These are phyloP conservation scores for Actinostola sp. DNA, from an alignment of 92 coral and sea anemone genomes.

Conservation along the genomic window DNA sequence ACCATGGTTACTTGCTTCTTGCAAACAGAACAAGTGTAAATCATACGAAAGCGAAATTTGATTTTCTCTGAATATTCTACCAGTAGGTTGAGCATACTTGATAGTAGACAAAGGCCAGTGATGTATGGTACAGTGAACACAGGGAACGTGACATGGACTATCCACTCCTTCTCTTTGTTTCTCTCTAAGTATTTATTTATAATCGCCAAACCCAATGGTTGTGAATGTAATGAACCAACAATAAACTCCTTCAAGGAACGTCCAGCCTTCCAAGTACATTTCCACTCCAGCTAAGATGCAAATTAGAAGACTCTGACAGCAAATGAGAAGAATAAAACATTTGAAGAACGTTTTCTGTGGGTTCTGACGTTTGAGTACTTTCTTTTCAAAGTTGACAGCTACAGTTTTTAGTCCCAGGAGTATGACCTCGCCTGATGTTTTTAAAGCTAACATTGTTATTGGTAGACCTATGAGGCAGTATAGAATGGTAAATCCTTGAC, in stretches of 20 bases:
- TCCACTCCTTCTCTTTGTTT: background rate
- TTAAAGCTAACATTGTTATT: slow-evolving; percentile 32
- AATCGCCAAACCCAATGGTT: slow-evolving; percentile 27
- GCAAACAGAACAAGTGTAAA: background rate
- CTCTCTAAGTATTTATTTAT: background rate
- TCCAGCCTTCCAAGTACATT: slow-evolving; percentile 11
- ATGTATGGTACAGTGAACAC: slow-evolving; percentile 5
- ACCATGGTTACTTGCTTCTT: background rate
- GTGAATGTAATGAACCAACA: slow-evolving; percentile 37
- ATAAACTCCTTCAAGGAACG: slow-evolving; percentile 25
- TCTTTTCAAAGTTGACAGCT: slow-evolving; percentile 11
- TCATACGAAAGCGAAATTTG: background rate
- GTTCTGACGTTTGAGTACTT: background rate
- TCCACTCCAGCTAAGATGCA: slow-evolving; percentile 2
- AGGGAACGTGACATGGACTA: background rate
- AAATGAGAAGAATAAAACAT: background rate
- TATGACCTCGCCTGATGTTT: slow-evolving; percentile 39
- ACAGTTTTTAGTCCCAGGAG: slow-evolving; percentile 1
- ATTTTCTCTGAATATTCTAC: slow-evolving; percentile 22
- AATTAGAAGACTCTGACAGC: slow-evolving; percentile 1
- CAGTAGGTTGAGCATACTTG: slow-evolving; percentile 10
- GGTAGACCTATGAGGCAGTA: slow-evolving; percentile 55
- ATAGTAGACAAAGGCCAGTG: slow-evolving; percentile 6
- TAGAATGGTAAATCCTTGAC: slow-evolving; percentile 31
- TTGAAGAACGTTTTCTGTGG: background rate